Base-by-base conservation (phyloP, 2,888 invertebrate genomes). In the Aphidoletes aphidimyza region DNA sequence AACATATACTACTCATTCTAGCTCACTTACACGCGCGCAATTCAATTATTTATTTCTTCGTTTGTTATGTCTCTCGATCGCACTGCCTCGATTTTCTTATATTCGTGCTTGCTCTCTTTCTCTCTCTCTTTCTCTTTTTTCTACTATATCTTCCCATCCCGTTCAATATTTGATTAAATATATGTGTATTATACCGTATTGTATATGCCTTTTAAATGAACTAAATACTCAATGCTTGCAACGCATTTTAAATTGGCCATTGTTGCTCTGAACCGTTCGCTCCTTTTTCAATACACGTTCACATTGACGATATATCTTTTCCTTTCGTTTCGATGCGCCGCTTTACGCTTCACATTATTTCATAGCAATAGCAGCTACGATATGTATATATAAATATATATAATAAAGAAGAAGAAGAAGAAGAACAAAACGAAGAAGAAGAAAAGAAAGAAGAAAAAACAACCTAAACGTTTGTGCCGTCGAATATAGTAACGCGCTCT, bases 211-310 rank as follows among this genome's bases (percentile, higher is more conserved):
- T 30, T 69, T 14, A 30, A 47, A 69, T 69, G 69, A 69, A 30
- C 69, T 14, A 69, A 69, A 69, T 69, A 69, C 69, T 42, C 42
- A 54, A 5, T 19, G 54, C 17, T 69, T 69, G 69, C 34, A 69
- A 69, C 69, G 69, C 69, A 69, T 69, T 69, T n/a, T 69, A 69
- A 69, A 69, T 69, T 69, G 69, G 69, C 69, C 34, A 69, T 30
- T 69, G 69, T 69, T 30, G 34, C n/a, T 30, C 17, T 14, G 69
- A 69, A 69, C 69, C 14, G 69, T 69, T 69, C 69, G 69, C 69
- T 69, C 69, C 69, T 69, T 69, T 69, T 69, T n/a, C n/a, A 54
- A 22, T 69, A 69, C 69, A 34, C n/a, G 30, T 26, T 34, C 14
- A 5, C 17, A 14, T 69, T 69, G 2, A 30, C n/a, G 34, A 26